phyloP scores from a whole-genome alignment of 2,113 vertebrate genomes.

The Seriola aureovittata region DNA sequence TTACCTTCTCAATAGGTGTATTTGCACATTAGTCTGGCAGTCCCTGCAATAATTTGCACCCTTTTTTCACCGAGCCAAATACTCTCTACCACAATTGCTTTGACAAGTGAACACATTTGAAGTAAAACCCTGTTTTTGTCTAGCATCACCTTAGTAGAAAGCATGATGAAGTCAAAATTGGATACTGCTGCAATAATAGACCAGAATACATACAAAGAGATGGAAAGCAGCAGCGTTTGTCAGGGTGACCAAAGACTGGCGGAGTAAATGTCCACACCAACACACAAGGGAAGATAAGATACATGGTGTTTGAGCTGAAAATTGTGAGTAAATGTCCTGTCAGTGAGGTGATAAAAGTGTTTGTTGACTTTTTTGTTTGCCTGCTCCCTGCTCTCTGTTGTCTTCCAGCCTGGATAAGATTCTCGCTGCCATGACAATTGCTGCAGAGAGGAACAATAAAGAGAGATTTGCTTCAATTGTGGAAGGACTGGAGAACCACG shows the following conservation, averaged over 20 bases:
- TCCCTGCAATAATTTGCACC: conserved; percentile 47
- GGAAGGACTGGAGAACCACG: conserved; percentile 96
- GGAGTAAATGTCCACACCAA: conserved; percentile 47
- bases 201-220: conserved; percentile 45
- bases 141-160: conserved; percentile 47
- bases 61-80: conserved; percentile 35
- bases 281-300: conserved; percentile 52
- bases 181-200: conserved; percentile 47
- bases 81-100: conserved; percentile 36
- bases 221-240: conserved; percentile 39
- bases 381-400: conserved; percentile 46
- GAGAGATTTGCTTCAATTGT: conserved; percentile 95
- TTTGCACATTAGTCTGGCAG: conserved; percentile 62
- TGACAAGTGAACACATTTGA: conserved; percentile 59
- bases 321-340: conserved; percentile 70
- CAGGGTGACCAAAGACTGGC: conserved; percentile 53
- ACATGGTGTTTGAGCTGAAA: conserved; percentile 58
- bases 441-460: conserved; percentile 93
- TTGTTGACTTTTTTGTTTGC: conserved; percentile 79
- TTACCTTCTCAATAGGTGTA: conserved; percentile 64
- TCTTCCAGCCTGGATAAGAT: conserved; percentile 92
- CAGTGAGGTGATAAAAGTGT: conserved; percentile 66
- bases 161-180: conserved; percentile 53
- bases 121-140: conserved; percentile 46
- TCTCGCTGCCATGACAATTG: conserved; percentile 94